Evolutionary conservation across 2,888 invertebrate species (phyloP), one percentile per base, ranked within the genome.

Genomic region (Odontothrips loti): DNA sequence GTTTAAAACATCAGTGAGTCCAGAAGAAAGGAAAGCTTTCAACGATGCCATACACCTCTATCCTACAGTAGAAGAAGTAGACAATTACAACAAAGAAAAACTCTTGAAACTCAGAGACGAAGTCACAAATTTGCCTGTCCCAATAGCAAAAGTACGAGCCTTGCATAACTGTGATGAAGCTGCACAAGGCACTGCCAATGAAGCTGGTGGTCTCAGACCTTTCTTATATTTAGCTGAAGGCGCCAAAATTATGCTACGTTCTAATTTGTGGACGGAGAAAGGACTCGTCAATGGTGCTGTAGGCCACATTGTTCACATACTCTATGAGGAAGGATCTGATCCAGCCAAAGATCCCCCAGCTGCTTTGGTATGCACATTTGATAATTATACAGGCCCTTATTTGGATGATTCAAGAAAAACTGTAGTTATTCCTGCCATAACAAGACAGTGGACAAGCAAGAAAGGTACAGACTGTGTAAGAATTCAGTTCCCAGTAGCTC

Each of bases 281-380:
- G 84, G 84, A 43, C 81, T 85, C 68, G 83, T 84, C 0, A 85
- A 85, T 82, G 84, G 84, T n/a, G 82, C 84, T 0, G 84, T 85
- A 23, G 84, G 82, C 51, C 82, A 78, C 12, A 79, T 84, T 17
- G 79, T 82, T 83, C 82, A n/a, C 79, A 84, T 29, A 43, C 75
- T n/a, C 79, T 68, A 81, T 23, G 75, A n/a, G 23, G 79, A 82
- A 80, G 47, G 84, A 1, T 81, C 84, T 78, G 82, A 83, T 81
- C 81, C 58, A 79, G 84, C 79, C 0, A 17, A 15, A 58, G 58
- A 58, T 84, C 82, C 17, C 17, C 58, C 58, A 10, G 58, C 17
- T 58, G 58, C 58, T 12, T 17, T 58, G 11, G 58, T 58, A 4
- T 58, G 58, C 58, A 17, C 58, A 58, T 58, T 17, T n/a, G n/a